phyloP scores from a whole-genome alignment of 2,888 invertebrate genomes.

The Himalopsyche tibetana region DNA sequence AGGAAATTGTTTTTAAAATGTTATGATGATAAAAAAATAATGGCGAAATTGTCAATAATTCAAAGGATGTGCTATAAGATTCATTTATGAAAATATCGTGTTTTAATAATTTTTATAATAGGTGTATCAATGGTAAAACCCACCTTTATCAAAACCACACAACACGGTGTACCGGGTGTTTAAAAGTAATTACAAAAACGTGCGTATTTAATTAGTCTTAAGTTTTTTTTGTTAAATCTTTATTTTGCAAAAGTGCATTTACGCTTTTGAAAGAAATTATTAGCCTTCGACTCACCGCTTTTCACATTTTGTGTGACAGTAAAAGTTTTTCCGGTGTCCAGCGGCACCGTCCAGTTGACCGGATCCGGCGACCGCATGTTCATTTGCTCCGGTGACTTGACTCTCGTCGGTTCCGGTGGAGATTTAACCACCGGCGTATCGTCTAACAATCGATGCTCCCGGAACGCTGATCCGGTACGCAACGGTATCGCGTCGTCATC shows the following conservation, averaged over 20 bases:
- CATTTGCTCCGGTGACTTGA: slow-evolving; percentile 95
- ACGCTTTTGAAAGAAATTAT: no score
- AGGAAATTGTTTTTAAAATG: no score
- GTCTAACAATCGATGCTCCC: slow-evolving; percentile 76
- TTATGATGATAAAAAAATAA: slow-evolving; percentile 66
- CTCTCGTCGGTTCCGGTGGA: slow-evolving; percentile 94
- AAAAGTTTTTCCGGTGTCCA: slow-evolving; percentile 95
- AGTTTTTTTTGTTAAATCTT: no score
- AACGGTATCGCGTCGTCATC: slow-evolving; percentile 74
- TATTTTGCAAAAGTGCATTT: no score
- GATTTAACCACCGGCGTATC: slow-evolving; percentile 87
- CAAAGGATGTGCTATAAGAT: slow-evolving; percentile 44
- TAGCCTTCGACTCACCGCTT: slow-evolving; percentile 76
- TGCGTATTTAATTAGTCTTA: neutral
- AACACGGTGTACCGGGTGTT: slow-evolving; percentile 13
- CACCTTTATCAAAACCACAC: neutral
- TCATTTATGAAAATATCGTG: neutral
- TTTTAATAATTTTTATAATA: neutral
- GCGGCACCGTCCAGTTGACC: slow-evolving; percentile 95
- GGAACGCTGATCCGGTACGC: slow-evolving; percentile 76
- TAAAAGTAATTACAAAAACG: neutral
- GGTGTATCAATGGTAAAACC: neutral
- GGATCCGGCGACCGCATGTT: slow-evolving; percentile 95
- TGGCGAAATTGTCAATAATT: slow-evolving; percentile 67
- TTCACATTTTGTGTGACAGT: slow-evolving; percentile 95